A percentile compares a stretch with the other conserved stretches of the same genome.
phyloP scores from a whole-genome alignment of 2,888 invertebrate genomes.

The Cyaniris semiargus region DNA sequence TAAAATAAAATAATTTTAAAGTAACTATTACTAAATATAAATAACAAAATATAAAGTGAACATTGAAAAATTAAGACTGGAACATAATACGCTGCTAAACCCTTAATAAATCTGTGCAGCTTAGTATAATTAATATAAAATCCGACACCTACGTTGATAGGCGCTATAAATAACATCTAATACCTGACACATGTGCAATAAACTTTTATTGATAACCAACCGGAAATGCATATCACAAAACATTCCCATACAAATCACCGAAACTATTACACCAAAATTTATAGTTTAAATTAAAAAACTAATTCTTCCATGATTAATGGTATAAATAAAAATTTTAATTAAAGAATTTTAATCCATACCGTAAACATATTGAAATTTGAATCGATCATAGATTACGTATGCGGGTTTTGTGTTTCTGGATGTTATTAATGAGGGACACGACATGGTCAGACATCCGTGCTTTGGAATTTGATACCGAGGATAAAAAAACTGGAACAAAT shows the following conservation, averaged over 20 bases:
- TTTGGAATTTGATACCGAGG: not conserved
- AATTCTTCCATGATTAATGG: constrained; percentile 12
- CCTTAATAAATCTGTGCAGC: not conserved
- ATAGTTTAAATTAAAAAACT: not conserved
- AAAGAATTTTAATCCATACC: constrained; percentile 13
- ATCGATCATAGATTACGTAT: constrained; percentile 25
- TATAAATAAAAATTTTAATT: constrained; percentile 19
- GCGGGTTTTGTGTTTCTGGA: not conserved
- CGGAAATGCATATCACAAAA: constrained; percentile 2
- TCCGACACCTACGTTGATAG: not conserved
- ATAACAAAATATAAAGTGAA: not conserved
- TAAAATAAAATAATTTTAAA: not conserved
- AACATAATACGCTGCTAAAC: too few species aligned
- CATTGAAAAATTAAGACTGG: not conserved
- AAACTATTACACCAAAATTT: not conserved
- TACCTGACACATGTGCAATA: not conserved
- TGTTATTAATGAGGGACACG: not conserved
- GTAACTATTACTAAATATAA: not conserved
- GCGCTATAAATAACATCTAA: not conserved
- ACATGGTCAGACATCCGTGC: not conserved
- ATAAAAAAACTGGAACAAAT: not conserved
- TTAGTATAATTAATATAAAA: not conserved
- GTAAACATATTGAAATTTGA: not conserved
- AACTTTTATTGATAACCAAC: not conserved
- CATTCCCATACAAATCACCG: not conserved